Conservation (phyloP, 2,797 vertebrate genomes). For the Apogon hyalosoma region DNA sequence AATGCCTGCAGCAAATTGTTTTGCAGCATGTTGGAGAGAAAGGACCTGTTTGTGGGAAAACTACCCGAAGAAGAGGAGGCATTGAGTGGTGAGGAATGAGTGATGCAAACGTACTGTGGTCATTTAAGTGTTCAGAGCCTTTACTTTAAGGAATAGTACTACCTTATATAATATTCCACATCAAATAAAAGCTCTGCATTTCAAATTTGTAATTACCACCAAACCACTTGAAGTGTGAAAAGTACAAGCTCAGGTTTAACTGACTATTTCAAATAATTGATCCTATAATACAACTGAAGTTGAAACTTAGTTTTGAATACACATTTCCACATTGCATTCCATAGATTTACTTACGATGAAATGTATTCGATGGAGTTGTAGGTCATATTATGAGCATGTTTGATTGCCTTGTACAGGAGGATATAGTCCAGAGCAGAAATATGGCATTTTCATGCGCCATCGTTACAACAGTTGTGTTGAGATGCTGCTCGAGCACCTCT, state of each 20-base stretch:
- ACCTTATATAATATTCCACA: too few relatives aligned
- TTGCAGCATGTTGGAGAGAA: slow-evolving; percentile 84
- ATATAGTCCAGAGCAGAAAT: slow-evolving; percentile 86
- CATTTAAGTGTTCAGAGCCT: too few relatives aligned
- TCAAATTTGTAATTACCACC: too few relatives aligned
- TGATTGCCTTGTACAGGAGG: slow-evolving; percentile 63
- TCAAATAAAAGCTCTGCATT: too few relatives aligned
- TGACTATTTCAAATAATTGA: too few relatives aligned
- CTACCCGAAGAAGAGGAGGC: slow-evolving; percentile 86
- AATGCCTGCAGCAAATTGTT: slow-evolving; percentile 87
- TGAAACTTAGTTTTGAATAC: too few relatives aligned
- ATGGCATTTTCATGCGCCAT: slow-evolving; percentile 91
- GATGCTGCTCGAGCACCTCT: slow-evolving; percentile 85
- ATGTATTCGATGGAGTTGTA: background rate
- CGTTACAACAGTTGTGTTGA: slow-evolving; percentile 89
- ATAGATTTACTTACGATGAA: background rate
- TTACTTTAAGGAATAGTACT: too few relatives aligned
- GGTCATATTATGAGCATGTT: background rate
- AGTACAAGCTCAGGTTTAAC: too few relatives aligned
- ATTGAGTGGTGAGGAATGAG: slow-evolving; percentile 76
- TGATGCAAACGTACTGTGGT: background rate
- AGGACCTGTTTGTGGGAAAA: slow-evolving; percentile 87
- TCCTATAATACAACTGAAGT: too few relatives aligned
- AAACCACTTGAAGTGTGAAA: too few relatives aligned
- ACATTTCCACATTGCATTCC: too few relatives aligned